These are phyloP conservation scores for Plutomurus gul DNA, from an alignment of 1,140 invertebrate species.

Conservation along the genomic window DNA sequence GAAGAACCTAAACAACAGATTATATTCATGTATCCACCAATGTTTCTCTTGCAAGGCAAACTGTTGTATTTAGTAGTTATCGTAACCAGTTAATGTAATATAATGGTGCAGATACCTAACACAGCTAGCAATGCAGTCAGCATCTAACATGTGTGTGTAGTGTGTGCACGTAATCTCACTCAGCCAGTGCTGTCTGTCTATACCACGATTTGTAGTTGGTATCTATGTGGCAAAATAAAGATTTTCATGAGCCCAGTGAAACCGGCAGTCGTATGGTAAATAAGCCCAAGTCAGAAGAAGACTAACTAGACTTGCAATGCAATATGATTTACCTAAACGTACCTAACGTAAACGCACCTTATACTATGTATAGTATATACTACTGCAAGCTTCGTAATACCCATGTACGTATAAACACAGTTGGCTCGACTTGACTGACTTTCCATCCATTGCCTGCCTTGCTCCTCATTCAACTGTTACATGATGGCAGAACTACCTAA, in stretches of 20 bases:
- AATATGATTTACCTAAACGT: too few relatives aligned
- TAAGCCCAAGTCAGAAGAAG: not conserved
- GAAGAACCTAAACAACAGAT: not conserved
- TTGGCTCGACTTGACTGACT: not conserved
- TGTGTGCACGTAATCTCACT: not conserved
- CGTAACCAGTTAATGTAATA: slow-evolving; percentile 23
- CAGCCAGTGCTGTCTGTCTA: not conserved
- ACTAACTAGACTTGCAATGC: not conserved
- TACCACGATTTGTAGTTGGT: not conserved
- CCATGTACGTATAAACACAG: not conserved
- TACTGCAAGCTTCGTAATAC: too few relatives aligned
- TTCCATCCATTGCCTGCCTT: not conserved
- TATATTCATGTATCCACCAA: not conserved
- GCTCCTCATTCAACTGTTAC: not conserved
- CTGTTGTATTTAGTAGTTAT: not conserved
- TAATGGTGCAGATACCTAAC: not conserved
- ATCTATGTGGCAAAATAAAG: not conserved
- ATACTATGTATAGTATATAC: too few relatives aligned
- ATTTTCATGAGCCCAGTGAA: not conserved
- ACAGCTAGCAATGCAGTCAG: not conserved
- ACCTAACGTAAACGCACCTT: not conserved
- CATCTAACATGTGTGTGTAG: not conserved
- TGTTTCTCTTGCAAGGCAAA: slow-evolving; percentile 1
- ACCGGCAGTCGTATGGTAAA: not conserved
- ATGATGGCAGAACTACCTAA: not conserved